Conservation (phyloP, 2,113 vertebrate species). For the Orycteropus afer region DNA sequence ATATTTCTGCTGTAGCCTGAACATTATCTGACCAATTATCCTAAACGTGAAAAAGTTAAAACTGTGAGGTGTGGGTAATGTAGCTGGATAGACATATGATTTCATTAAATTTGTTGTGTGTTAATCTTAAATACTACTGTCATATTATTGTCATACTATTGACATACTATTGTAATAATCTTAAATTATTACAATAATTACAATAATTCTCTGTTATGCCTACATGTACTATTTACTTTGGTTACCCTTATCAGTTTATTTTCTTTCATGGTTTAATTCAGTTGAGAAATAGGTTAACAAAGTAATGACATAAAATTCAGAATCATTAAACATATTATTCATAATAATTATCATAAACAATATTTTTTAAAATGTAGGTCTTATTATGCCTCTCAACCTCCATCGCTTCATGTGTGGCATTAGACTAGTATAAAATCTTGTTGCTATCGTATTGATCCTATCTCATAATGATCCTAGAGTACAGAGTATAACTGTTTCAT, state of each 20-base stretch:
- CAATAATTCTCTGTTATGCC: background rate
- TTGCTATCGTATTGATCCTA: rapidly evolving
- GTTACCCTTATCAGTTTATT: background rate
- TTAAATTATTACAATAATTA: no score
- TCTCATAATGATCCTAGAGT: no score
- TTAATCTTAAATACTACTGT: background rate
- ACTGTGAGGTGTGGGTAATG: background rate
- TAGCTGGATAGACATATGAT: background rate
- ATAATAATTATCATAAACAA: background rate
- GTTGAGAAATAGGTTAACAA: background rate
- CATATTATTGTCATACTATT: no score
- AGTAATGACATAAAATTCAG: background rate
- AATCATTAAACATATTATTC: background rate
- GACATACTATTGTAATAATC: no score
- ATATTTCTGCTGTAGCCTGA: background rate
- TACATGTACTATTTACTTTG: background rate
- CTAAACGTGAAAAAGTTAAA: background rate
- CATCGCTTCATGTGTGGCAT: background rate
- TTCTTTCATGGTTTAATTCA: background rate
- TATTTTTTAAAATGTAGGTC: background rate
- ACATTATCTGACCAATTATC: background rate
- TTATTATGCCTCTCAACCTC: background rate
- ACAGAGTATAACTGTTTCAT: no score
- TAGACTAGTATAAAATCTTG: background rate
- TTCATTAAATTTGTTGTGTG: background rate